Evolutionary conservation across 2,113 vertebrate genomes (phyloP).

Genomic region (Notarius lentiginosus): DNA sequence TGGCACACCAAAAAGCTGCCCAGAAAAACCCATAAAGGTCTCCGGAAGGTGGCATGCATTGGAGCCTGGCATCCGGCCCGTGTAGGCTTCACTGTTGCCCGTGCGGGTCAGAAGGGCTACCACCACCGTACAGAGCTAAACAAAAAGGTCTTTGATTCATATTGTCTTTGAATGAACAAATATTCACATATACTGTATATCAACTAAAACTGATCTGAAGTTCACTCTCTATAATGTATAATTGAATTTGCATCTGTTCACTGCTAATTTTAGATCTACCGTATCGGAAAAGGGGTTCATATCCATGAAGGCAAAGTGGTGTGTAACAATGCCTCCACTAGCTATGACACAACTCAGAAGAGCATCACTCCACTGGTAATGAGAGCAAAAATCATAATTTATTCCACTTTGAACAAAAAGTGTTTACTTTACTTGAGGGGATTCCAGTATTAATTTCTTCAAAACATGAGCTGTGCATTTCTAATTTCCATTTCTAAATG

Average conservation of each 20-base stretch:
- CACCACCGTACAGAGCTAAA: conserved; percentile 97
- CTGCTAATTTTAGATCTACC: conserved; percentile 83
- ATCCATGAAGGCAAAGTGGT: conserved; percentile 94
- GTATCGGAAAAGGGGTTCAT: conserved; percentile 90
- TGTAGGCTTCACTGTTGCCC: conserved; percentile 92
- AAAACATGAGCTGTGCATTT: conserved; percentile 51
- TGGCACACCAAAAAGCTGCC: conserved; percentile 99
- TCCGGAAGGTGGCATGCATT: conserved; percentile 96
- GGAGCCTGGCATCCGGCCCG: conserved; percentile 97
- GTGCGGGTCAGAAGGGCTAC: conserved; percentile 96
- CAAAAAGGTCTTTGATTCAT: conserved; percentile 82
- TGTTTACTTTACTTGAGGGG: neutral
- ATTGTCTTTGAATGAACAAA: neutral
- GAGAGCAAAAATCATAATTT: neutral
- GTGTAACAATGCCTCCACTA: conserved; percentile 93
- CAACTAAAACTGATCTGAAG: neutral
- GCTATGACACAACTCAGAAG: conserved; percentile 96
- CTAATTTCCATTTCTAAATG: neutral
- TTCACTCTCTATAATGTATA: neutral
- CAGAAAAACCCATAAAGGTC: conserved; percentile 93
- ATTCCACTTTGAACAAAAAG: neutral
- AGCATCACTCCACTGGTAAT: conserved; percentile 94
- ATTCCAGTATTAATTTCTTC: neutral
- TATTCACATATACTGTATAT: neutral
- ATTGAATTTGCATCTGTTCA: neutral